These are phyloP conservation scores for Tribolium madens DNA, from an alignment of 1,140 invertebrate genomes.

Conservation along the genomic window DNA sequence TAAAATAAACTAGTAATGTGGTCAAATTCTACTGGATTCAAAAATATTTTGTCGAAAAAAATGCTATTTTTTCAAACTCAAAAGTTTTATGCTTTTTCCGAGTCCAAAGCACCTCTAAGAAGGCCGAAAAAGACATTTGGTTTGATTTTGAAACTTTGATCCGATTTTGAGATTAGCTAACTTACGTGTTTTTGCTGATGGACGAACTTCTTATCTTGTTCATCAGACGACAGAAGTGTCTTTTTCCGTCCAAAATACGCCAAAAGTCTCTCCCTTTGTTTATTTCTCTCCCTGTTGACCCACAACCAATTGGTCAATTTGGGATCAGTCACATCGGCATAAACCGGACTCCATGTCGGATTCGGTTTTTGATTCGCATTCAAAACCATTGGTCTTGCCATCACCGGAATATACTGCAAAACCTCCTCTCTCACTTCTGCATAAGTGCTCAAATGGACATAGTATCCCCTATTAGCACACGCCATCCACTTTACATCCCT, in stretches of 20 bases:
- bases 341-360: conserved; percentile 80
- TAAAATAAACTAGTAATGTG: too few species aligned
- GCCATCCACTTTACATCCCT: conserved; percentile 89
- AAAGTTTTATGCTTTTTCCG: too few species aligned
- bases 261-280: conserved; percentile 71
- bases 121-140: too few species aligned
- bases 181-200: conserved; percentile 66
- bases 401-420: conserved; percentile 82
- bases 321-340: conserved; percentile 80
- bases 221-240: conserved; percentile 65
- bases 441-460: conserved; percentile 84
- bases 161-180: background rate
- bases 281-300: conserved; percentile 74
- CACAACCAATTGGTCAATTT: conserved; percentile 81
- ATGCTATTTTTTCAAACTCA: too few species aligned
- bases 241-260: conserved; percentile 66
- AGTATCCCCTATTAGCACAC: conserved; percentile 86
- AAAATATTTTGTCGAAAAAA: too few species aligned
- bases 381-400: conserved; percentile 81
- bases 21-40: too few species aligned
- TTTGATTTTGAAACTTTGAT: too few species aligned
- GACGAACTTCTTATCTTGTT: conserved; percentile 68
- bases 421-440: conserved; percentile 89
- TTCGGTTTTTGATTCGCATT: conserved; percentile 72
- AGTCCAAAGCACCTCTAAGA: too few species aligned